Base-by-base conservation (phyloP, 1,140 invertebrate genomes). In the Anoplolepis gracilipes region DNA sequence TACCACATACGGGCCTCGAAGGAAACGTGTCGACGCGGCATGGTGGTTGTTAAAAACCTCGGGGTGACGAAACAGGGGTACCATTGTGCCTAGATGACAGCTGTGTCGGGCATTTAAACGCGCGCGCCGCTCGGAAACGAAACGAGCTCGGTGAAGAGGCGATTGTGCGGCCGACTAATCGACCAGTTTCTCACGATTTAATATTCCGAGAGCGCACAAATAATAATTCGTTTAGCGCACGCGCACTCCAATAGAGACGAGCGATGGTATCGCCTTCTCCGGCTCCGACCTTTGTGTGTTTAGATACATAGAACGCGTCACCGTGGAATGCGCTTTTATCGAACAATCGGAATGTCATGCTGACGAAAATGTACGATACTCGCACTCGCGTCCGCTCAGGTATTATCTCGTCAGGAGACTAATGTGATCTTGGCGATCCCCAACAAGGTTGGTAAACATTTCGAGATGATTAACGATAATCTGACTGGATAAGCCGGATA, bases 1-100 rank as follows among this genome's bases (percentile, higher is more conserved):
- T 82, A 82, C 78, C 78, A 73, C 67, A 61, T 67, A 49, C 46
- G 46, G 53, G 28, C 28, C 13, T 53, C 39, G 28, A 19, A 73
- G 25, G 55, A 90, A 90, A 87, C 88, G 70, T 55, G 72, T 79
- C 87, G 87, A 82, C 67, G 85, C 55, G 72, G 61, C 36, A 67
- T 28, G 85, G 82, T 90, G 82, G 75, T 84, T 82, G 79, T 87
- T 59, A 87, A 89, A 89, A 81, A 86, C 53, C 82, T 75, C 72
- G 36, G 81, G 69, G 67, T 69, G 46, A 82, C 53, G 69, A 64
- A 87, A 87, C 88, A 90, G 86, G 89, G 86, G 59, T 87, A 87
- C 86, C 72, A 90, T 90, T 90, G 89, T 90, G 22, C 73, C 79
- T 55, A 39, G 57, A 64, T 85, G 89, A 76, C 89, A 90, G 88